Base-by-base conservation (phyloP, 2,797 vertebrate species). In the Limnodromus scolopaceus region DNA sequence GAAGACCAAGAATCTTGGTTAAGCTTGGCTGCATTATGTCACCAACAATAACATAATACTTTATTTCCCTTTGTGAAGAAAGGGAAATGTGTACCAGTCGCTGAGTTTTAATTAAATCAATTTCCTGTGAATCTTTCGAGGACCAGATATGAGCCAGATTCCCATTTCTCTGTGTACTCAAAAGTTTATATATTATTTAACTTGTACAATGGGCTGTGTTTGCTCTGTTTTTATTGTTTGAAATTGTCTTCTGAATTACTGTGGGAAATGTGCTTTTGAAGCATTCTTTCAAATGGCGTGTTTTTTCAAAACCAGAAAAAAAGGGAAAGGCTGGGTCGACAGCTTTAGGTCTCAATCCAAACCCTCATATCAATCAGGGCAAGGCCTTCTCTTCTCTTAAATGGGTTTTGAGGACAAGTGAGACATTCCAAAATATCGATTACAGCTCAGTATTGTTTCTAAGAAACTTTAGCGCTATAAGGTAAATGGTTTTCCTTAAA, bases 111-210 rank as follows among this genome's bases (percentile, higher is more conserved):
- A 96, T 96, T 93, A 96, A 96, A 89, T 96, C 61, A 91, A 84
- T 92, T 94, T 96, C 79, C 49, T 70, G 34, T 85, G 71, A 87
- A 84, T 87, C 88, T 94, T 93, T 89, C 9, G 0, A 92, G 94
- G 84, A 69, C 53, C 61, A 91, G 61, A 89, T 92, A 89, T 45
- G 46, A 96, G 78, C 45, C 54, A 45, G 61, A 78, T 95, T 96
- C 91, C 86, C 68, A 87, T 95, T 97, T 91, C 78, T 96, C 71
- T 85, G 10, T 85, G 75, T 96, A 87, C 91, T 96, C 87, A 85
- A 34, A 94, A 89, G 79, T 96, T 96, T 91, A 96, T 96, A 58
- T 96, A 95, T 96, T 96, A 96, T 97, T 97, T 95, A 96, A 91
- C 89, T 95, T 92, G 68, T 91, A 88, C 84, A 93, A 65, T 84